Base-by-base conservation (phyloP, 2,888 invertebrate species). In the Parapristionchus giblindavisi region DNA sequence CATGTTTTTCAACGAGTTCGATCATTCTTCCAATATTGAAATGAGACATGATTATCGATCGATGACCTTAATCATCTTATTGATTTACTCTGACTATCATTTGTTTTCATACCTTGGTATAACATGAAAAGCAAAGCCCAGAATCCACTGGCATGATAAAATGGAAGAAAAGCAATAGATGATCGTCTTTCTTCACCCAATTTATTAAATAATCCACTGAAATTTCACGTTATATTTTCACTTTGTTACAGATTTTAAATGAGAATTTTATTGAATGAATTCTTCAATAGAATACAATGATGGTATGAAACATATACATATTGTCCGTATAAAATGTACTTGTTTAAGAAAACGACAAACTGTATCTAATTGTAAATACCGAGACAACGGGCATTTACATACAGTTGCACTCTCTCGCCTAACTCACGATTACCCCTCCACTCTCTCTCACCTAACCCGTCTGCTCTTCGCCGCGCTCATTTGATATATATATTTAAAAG, bases 111-210 rank as follows among this genome's bases (percentile, higher is more conserved):
- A n/a, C 85, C 85, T 68, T 81, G 81, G 8, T 86, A 75, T 11
- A 86, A 77, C 36, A 83, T 85, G 70, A 81, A 80, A 21, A 86
- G 63, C 17, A 86, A 56, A 0, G 85, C 85, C 86, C 86, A 86
- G 65, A 85, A 86, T 14, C 86, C 86, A 29, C 68, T 68, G 2
- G 79, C 86, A 77, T 86, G 86, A 75, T 82, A 80, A 66, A 86
- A 85, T 2, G 86, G 86, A 24, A 86, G 76, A 60, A 85, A 77
- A 29, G 86, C 86, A 27, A 86, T 63, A 0, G 84, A 85, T 24
- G 77, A 75, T 34, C 77, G 52, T 5, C 77, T 76, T 4, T 73
- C 58, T 2, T 27, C 60, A 0, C 77, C 65, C 11, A 83, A 74
- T 11, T 78, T 65, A 63, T 79, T 78, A 71, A 84, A 82, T 1